phyloP scores from a whole-genome alignment of 2,797 vertebrate genomes.

The Erpetoichthys calabaricus region DNA sequence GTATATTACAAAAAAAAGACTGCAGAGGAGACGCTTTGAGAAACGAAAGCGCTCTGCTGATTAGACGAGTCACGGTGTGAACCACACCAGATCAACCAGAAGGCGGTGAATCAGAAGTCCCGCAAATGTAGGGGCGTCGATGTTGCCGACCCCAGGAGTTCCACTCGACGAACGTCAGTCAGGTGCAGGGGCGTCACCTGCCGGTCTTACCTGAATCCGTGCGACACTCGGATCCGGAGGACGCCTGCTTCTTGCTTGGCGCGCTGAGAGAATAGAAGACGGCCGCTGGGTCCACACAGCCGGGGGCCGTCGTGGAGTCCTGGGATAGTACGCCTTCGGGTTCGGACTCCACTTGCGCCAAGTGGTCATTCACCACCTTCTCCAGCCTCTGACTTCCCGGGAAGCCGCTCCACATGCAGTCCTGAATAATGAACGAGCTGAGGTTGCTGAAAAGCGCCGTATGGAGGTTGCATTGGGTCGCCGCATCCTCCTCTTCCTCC shows the following conservation, averaged over 20 bases:
- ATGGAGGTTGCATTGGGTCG: slow-evolving; percentile 44
- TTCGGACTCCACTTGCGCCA: slow-evolving; percentile 32
- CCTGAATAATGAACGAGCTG: slow-evolving; percentile 79
- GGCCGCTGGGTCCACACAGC: slow-evolving; percentile 72
- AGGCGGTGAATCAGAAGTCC: too few species aligned
- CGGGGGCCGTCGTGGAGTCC: slow-evolving; percentile 32
- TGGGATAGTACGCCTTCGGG: slow-evolving; percentile 27
- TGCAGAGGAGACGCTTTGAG: too few species aligned
- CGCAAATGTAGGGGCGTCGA: too few species aligned
- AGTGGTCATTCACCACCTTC: slow-evolving; percentile 66
- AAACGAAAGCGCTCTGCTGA: too few species aligned
- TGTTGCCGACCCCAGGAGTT: too few species aligned
- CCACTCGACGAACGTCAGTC: too few species aligned
- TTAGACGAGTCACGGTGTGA: too few species aligned
- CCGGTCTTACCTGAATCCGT: slow-evolving; percentile 84
- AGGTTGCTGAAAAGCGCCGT: slow-evolving; percentile 64
- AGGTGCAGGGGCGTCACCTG: too few species aligned
- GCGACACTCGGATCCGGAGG: slow-evolving; percentile 83
- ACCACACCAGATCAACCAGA: too few species aligned
- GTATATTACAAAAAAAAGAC: too few species aligned
- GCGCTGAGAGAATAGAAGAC: slow-evolving; percentile 59
- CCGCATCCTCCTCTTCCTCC: slow-evolving; percentile 49
- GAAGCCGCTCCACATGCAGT: slow-evolving; percentile 98
- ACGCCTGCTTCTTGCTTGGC: slow-evolving; percentile 63
- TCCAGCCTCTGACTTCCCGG: slow-evolving; percentile 76